Evolutionary conservation across 2,113 vertebrate genomes (phyloP), one percentile per base, ranked within the genome.

Genomic region (Mus pahari): DNA sequence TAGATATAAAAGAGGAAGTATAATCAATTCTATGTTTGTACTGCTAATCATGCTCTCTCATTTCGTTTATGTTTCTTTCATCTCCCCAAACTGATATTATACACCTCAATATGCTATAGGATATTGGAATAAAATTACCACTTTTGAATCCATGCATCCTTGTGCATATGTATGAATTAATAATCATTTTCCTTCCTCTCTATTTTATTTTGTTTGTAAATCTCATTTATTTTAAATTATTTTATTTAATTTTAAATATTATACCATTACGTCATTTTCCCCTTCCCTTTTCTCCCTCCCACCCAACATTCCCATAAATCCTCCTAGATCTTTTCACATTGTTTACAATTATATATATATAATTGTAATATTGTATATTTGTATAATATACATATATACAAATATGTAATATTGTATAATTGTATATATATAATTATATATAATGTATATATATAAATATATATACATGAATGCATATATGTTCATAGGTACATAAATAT

Each of bases 11-110:
- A 83, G 71, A 33, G 2, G 68, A 39, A 31, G 26, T 62, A 86
- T 78, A 60, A 88, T 87, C 39, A 82, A 92, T n/a, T 13, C 28
- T n/a, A 86, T 42, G 22, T 94, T 88, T 92, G 62, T 36, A 94
- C 91, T 82, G 60, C 82, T 77, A 91, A 90, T 73, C 5, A 92
- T 50, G 75, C 24, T 26, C 12, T 4, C 14, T 79, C 4, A 8
- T 39, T 74, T 86, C 4, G 8, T 39, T 74, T 86, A 36, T 16
- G 5, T 50, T 70, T 10, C 9, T 19, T 81, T 64, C 22, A 60
- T 60, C 17, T 88, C 12, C 0, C 3, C 8, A 88, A 31, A 42
- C 36, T 5, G 68, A 3, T 66, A 42, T 78, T 28, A 78, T 1
- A 70, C 13, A 93, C 60, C 86, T 22, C 66, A 86, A 45, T 92